Base-by-base conservation (phyloP, 1,140 invertebrate genomes). In the Metaphire vulgaris region DNA sequence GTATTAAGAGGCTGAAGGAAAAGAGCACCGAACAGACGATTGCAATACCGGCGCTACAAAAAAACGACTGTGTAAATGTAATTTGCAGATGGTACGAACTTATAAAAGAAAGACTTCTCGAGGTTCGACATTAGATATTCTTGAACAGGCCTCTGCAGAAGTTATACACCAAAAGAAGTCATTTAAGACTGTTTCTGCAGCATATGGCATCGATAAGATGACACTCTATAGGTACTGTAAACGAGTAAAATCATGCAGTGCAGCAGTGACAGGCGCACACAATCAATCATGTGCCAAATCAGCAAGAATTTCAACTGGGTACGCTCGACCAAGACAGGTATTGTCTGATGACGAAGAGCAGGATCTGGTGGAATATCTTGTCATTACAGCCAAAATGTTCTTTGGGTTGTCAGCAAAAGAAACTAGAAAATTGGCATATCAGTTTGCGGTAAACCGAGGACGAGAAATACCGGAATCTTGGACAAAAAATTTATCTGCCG, bases 341-440 rank as follows among this genome's bases (percentile, higher is more conserved):
- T 56, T 56, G 6, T 12, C 6, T 56, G 6, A 21, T 56, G 41
- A 12, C 41, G 6, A 56, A 56, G 41, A 56, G 21, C 6, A 21
- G 6, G 41, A 56, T 12, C 41, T 56, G 6, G 41, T 56, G 41
- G 41, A 56, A 56, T 56, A 56, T 56, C 21, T 56, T 12, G 41
- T 12, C 6, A 21, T 21, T 56, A 21, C 41, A 6, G 41, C 41
- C 6, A 69, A 69, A 69, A 6, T 69, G 2, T 69, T 14, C 26
- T 26, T 14, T 69, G 67, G 67, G 6, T 31, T 69, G 14, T 2
- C 30, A 69, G 71, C 34, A 74, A 86, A 82, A 75, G 83, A 86
- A n/a, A 80, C 86, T 26, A 78, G 79, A 32, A 83, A 83, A 79
- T 79, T 87, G 74, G 85, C 85, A 33, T 86, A 79, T 77, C 80